Base-by-base conservation (phyloP, 2,113 vertebrate species). In the Hippopotamus amphibius region DNA sequence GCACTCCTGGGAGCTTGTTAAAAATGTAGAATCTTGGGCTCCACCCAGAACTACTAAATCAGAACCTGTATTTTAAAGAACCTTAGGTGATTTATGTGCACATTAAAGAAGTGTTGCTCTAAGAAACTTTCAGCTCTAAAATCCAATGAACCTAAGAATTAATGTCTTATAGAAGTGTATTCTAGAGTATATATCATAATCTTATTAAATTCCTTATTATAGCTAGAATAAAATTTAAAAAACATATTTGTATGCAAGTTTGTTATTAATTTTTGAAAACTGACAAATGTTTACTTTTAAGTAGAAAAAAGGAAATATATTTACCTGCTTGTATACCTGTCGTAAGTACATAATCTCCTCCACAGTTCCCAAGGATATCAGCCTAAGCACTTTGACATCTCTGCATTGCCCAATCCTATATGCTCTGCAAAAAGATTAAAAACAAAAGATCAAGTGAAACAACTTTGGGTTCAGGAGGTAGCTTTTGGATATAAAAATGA, bases 281-380 rank as follows among this genome's bases (percentile, higher is more conserved):
- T 88, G 46, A 66, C 3, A 84, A 74, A 66, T 12, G 14, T 72
- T 95, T 76, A 87, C 21, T 74, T 97, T 96, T 87, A 83, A 74
- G 63, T 41, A 87, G 57, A 69, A 80, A 72, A 69, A 63, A 37
- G 55, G 21, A 85, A 71, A 82, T 8, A 24, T 11, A 72, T 28
- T 97, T 98, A 99, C 99, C 99, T 99, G 99, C 97, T 99, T 99
- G 97, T 99, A 99, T 95, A 99, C 97, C 97, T 99, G 99, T 59
- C 99, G 99, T 96, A 99, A 98, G 95, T 99, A 99, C 97, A 99
- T 99, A 59, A 99, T 98, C 97, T 99, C 99, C 95, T 99, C 99
- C 95, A 99, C 99, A 7, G 99, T 99, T 59, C 99, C 99, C 98
- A 99, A 96, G 24, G 99, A 99, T 97, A 99, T 99, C 46, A 99